Evolutionary conservation across 2,888 invertebrate species (phyloP).

Genomic region (Brachyptera putata): DNA sequence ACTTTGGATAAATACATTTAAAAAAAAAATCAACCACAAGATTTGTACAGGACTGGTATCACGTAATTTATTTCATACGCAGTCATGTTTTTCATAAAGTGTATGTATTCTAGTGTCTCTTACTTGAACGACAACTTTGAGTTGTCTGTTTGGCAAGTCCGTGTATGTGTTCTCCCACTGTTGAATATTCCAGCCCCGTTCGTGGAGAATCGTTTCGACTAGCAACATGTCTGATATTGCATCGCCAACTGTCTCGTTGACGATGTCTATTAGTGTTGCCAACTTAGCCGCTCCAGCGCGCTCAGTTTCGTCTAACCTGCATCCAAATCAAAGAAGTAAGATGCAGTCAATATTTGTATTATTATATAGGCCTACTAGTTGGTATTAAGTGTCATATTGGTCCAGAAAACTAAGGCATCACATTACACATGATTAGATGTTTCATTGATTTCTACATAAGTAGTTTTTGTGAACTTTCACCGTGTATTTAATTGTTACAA

Average conservation of each 20-base stretch:
- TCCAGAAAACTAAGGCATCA: too few species aligned
- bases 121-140: conserved; percentile 80
- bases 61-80: too few species aligned
- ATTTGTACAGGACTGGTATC: too few species aligned
- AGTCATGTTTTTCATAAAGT: too few species aligned
- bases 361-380: too few species aligned
- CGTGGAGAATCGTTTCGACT: conserved; percentile 84
- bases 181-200: conserved; percentile 69
- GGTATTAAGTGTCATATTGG: too few species aligned
- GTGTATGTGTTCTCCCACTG: conserved; percentile 79
- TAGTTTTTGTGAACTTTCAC: too few species aligned
- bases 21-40: too few species aligned
- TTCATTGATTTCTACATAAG: too few species aligned
- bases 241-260: conserved; percentile 95
- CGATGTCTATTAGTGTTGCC: conserved; percentile 70
- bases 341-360: too few species aligned
- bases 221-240: conserved; percentile 93
- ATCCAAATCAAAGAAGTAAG: not conserved
- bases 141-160: conserved; percentile 82
- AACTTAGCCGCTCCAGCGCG: conserved; percentile 60
- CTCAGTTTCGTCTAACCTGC: not conserved
- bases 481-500: too few species aligned
- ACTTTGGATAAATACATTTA: not conserved
- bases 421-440: too few species aligned
- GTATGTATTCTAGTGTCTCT: conserved; percentile 20